Evolutionary conservation across 2,113 vertebrate genomes (phyloP).

Genomic region (Lophura nycthemera): DNA sequence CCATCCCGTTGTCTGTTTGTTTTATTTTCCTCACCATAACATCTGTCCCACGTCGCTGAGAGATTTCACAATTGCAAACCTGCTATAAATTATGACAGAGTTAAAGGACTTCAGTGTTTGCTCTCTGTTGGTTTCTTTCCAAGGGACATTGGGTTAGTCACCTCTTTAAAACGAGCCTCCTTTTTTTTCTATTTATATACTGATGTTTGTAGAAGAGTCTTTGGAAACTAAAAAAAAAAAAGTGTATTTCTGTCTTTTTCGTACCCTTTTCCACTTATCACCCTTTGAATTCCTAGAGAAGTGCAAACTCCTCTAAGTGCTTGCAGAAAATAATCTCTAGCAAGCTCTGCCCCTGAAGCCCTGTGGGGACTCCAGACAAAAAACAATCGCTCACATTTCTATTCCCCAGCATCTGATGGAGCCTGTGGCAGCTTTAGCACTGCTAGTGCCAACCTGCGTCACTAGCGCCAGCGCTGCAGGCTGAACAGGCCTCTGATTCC

Average conservation of each 20-base stretch:
- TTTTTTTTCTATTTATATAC: constrained; percentile 13
- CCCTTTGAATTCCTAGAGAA: constrained; percentile 25
- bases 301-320: neutral
- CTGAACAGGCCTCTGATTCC: neutral
- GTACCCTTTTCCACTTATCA: constrained; percentile 25
- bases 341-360: neutral
- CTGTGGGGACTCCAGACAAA: neutral
- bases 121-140: constrained; percentile 25
- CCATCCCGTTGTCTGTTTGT: constrained; percentile 35
- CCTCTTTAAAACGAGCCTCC: constrained; percentile 5
- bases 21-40: constrained; percentile 63
- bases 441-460: neutral
- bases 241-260: constrained; percentile 11
- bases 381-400: neutral
- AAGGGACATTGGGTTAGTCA: constrained; percentile 4
- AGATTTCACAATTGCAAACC: constrained; percentile 69
- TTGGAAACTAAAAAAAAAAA: constrained; percentile 11
- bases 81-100: constrained; percentile 53
- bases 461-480: neutral
- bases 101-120: constrained; percentile 53
- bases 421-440: neutral
- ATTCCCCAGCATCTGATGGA: neutral
- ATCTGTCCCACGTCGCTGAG: constrained; percentile 44
- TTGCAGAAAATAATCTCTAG: constrained; percentile 17
- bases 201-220: constrained; percentile 34